These are phyloP conservation scores for Mastacembelus armatus DNA, from an alignment of 2,797 vertebrate genomes.

Conservation along the genomic window DNA sequence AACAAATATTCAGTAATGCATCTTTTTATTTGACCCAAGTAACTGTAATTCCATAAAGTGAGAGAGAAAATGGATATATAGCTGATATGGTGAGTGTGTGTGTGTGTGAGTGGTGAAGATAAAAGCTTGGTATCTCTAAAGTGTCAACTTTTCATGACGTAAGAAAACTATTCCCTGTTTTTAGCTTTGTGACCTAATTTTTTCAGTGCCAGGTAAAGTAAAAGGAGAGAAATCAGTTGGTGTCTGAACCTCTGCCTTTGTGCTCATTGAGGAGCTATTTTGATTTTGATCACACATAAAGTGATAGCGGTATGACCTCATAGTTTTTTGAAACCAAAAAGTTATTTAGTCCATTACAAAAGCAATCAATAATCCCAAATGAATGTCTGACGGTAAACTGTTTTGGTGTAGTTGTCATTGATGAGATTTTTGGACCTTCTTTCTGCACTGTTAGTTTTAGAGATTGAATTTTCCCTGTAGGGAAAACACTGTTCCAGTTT, in stretches of 20 bases:
- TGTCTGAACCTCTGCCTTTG: not conserved
- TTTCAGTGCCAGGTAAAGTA: not conserved
- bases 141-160: no score
- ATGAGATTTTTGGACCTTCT: constrained; percentile 70
- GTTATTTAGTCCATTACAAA: constrained; percentile 75
- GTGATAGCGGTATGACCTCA: constrained; percentile 32
- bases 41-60: no score
- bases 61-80: no score
- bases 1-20: not conserved
- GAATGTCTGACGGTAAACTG: constrained; percentile 66
- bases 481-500: constrained; percentile 45
- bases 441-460: constrained; percentile 77
- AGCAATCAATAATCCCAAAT: constrained; percentile 79
- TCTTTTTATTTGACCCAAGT: no score
- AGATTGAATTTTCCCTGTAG: constrained; percentile 70
- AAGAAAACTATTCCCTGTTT: no score
- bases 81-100: no score
- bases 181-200: no score
- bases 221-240: not conserved
- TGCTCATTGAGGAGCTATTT: constrained; percentile 10
- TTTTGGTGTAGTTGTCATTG: constrained; percentile 67
- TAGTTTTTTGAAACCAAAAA: constrained; percentile 57
- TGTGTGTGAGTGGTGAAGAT: no score
- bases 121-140: no score
- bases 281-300: constrained; percentile 70